phyloP scores from a whole-genome alignment of 92 coral and sea anemone species.

The Epizoanthus ramosus region DNA sequence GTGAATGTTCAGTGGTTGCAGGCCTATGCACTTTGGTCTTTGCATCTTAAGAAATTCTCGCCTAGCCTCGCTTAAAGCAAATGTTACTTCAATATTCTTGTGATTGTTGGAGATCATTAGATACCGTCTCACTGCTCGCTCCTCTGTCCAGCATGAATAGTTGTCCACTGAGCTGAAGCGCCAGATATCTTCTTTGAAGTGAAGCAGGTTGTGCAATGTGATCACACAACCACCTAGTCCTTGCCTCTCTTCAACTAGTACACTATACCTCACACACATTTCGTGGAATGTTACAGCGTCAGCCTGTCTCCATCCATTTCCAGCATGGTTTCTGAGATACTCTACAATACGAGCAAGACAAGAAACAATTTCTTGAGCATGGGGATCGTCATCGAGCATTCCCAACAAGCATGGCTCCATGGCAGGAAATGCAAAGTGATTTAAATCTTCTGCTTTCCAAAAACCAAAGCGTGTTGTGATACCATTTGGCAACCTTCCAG shows the following conservation, averaged over 20 bases:
- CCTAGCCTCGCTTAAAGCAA: slow-evolving; percentile 66
- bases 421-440: slow-evolving; percentile 64
- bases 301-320: slow-evolving; percentile 61
- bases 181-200: slow-evolving; percentile 53
- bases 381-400: slow-evolving; percentile 41
- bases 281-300: slow-evolving; percentile 55
- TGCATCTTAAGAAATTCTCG: slow-evolving; percentile 59
- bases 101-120: slow-evolving; percentile 59
- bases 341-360: slow-evolving; percentile 67
- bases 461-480: slow-evolving; percentile 49
- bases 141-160: slow-evolving; percentile 65
- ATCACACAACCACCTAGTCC: slow-evolving; percentile 54
- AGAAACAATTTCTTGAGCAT: slow-evolving; percentile 37
- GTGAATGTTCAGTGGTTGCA: slow-evolving; percentile 16
- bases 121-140: slow-evolving; percentile 61
- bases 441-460: slow-evolving; percentile 70
- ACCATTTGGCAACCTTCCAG: slow-evolving; percentile 48
- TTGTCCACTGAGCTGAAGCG: slow-evolving; percentile 63
- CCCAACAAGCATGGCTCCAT: slow-evolving; percentile 49
- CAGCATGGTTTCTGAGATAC: slow-evolving; percentile 55
- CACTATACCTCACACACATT: slow-evolving; percentile 57
- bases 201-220: slow-evolving; percentile 67
- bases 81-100: slow-evolving; percentile 70
- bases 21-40: slow-evolving; percentile 27
- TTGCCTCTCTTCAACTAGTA: slow-evolving; percentile 53